Evolutionary conservation across 2,797 vertebrate genomes (phyloP), one percentile per base, ranked within the genome.

Genomic region (Lophius americanus): DNA sequence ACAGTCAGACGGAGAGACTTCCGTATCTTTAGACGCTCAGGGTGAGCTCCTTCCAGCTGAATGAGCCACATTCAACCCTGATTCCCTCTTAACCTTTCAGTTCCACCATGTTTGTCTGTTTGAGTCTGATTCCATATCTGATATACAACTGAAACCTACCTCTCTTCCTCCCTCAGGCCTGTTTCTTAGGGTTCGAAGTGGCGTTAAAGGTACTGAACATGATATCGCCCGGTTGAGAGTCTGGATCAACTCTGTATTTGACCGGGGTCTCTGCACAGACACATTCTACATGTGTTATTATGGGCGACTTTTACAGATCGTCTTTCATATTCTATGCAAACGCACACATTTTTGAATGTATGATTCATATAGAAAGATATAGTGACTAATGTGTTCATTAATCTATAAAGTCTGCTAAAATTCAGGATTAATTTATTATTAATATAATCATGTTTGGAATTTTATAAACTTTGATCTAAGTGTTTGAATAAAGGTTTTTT

Each of bases 121-220:
- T 23, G 23, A 23, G 23, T 23, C 23, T 23, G 23, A 23, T 23
- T 23, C 23, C 23, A 23, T 23, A 23, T 23, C 23, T 23, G 23
- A 23, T 1, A 7, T 51, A 6, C 8, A 47, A 49, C 6, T 23
- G n/a, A 14, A n/a, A 2, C 32, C 2, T 32, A 12, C 10, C 56
- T 54, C 9, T 66, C 11, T 35, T 47, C 68, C 44, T 41, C 32
- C 37, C 50, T 10, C 73, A 95, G 94, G 93, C 94, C 51, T 95
- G 94, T 85, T 95, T 95, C 64, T 63, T 94, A 47, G 94, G 94
- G 5, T 95, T 93, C 42, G 94, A 94, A 68, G 70, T 92, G 50
- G 85, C 92, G 0, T 64, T 94, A 11, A 93, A 91, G 64, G 87
- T 82, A 5, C 73, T 95, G 69, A 86, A 94, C 81, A 60, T 77